Evolutionary conservation across 2,113 vertebrate species (phyloP), one percentile per base, ranked within the genome.

Genomic region (Pyrgilauda ruficollis): DNA sequence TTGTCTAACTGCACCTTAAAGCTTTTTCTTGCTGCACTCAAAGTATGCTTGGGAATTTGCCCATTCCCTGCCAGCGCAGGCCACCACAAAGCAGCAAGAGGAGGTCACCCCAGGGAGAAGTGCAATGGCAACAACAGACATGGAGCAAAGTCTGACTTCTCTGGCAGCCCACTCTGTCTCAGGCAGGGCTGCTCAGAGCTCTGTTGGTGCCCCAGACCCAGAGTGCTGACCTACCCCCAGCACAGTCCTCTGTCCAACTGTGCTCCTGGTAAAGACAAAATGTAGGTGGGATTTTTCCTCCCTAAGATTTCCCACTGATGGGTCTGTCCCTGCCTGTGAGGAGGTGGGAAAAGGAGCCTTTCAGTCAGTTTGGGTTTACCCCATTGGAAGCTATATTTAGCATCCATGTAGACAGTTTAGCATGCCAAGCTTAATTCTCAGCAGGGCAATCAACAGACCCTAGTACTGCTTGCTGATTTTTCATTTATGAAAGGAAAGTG

Each of bases 401-500:
- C 24, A 41, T 24, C 4, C 6, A 58, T n/a, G 19, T 10, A 79
- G 69, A 76, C 56, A 89, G 18, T 64, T 84, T 49, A 87, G 64
- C 41, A 17, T 13, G 20, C 64, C 70, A n/a, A 59, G 15, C 41
- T 84, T 74, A 90, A 94, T 69, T 93, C 74, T 82, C 91, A 62
- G 69, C 26, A 59, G 70, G 39, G 53, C 46, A 82, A 84, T 77
- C 77, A 84, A 64, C 74, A 73, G 52, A 58, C 74, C 46, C 6
- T 23, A 52, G n/a, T 12, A 31, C 49, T 56, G 89, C 64, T 58
- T 76, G 66, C 28, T 93, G 62, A 49, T 79, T 69, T 91, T 76
- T 87, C 46, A 66, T 46, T 85, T 93, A 68, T 58, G 59, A 89
- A 93, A 87, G 22, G 67, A 74, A 89, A 96, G 47, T 21, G 63